These are phyloP conservation scores for Pinctada fucata DNA, from an alignment of 2,888 invertebrate genomes.

Conservation along the genomic window DNA sequence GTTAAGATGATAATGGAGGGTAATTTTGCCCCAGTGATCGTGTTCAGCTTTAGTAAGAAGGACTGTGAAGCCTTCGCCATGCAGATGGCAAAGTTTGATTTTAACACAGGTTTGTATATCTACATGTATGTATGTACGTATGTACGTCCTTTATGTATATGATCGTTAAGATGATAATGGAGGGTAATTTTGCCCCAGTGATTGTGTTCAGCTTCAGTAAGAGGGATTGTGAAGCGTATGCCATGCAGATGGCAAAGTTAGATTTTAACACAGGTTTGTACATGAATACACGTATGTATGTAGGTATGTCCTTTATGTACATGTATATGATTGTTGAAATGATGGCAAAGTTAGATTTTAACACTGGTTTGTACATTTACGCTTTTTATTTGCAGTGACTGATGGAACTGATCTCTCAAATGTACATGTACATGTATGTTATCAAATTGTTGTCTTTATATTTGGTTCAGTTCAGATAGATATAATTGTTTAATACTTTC, in stretches of 20 bases:
- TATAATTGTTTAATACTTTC: no score
- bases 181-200: slow-evolving; percentile 96
- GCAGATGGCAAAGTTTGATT: slow-evolving; percentile 97
- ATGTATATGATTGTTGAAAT: slow-evolving; percentile 99
- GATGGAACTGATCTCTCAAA: no score
- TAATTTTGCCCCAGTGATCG: slow-evolving; percentile 97
- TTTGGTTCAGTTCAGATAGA: no score
- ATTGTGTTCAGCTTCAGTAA: slow-evolving; percentile 99
- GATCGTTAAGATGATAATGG: slow-evolving; percentile 99
- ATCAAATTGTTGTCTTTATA: no score
- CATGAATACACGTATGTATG: no score
- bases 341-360: slow-evolving; percentile 97
- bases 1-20: slow-evolving; percentile 99
- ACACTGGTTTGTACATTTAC: slow-evolving; percentile 82
- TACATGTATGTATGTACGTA: no score
- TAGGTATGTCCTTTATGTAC: no score
- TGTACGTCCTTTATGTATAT: no score
- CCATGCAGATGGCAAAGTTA: slow-evolving; percentile 96
- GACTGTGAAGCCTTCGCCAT: slow-evolving; percentile 98
- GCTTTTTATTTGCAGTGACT: no score
- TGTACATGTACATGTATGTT: no score
- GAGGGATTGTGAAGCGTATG: slow-evolving; percentile 98
- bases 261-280: slow-evolving; percentile 96
- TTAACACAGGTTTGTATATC: slow-evolving; percentile 94
- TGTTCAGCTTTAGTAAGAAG: slow-evolving; percentile 99